Evolutionary conservation across 2,113 vertebrate species (phyloP), one percentile per base, ranked within the genome.

Genomic region (Cephalopterus ornatus): DNA sequence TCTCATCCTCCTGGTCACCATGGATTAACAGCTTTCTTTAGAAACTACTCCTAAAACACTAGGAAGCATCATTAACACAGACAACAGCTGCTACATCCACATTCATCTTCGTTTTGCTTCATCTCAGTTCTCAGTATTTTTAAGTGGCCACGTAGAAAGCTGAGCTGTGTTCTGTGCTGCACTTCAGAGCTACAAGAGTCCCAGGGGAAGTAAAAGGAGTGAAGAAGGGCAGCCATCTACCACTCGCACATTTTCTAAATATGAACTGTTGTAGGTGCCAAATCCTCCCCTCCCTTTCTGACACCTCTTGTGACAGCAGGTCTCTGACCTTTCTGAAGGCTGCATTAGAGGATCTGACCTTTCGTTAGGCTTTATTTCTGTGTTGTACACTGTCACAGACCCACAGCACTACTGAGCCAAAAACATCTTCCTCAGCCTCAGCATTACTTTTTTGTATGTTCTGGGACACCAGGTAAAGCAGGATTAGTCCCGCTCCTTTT

Each of bases 91-190:
- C 67, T 41, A 6, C 12, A 58, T 6, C 20, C 27, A 73, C 80
- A 89, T 37, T 35, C 18, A 28, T 21, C 75, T 44, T 75, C 27
- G 7, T 37, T 74, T 27, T 66, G 30, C 47, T 33, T 11, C 35
- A 30, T 35, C 39, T 56, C 53, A 7, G 16, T 3, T 72, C 26
- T n/a, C 30, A 92, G 71, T 55, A 44, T 17, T 42, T 41, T 12
- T 42, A 52, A 1, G 1, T 22, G 49, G 49, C 41, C 30, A 20
- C 0, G 1, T 1, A 16, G 24, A 55, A 61, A 1, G 12, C 2
- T 10, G 32, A 26, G 37, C 67, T 65, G 18, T 9, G 2, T 11
- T 65, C 22, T 35, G 37, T 27, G 33, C 17, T 22, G 49, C 19
- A 9, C n/a, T n/a, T n/a, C 6, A 56, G 53, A 88, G 28, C 9